These are phyloP conservation scores for Patella ulyssiponensis DNA, from an alignment of 2,888 invertebrate species.

Conservation along the genomic window DNA sequence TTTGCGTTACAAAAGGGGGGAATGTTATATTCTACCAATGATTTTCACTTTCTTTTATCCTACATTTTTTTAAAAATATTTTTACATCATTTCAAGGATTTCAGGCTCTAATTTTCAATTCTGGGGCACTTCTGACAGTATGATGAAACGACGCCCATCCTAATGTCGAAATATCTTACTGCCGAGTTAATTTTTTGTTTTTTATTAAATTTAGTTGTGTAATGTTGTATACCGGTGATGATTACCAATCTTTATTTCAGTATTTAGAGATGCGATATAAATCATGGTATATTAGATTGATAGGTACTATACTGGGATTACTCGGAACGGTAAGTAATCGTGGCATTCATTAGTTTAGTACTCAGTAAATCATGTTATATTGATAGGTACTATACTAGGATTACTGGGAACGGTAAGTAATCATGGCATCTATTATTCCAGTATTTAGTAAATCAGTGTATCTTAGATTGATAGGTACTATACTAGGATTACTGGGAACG, in stretches of 20 bases:
- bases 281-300: conserved; percentile 43
- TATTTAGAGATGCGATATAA: conserved; percentile 57
- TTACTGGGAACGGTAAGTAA: conserved; percentile 54
- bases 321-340: conserved; percentile 50
- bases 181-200: no score
- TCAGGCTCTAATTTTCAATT: no score
- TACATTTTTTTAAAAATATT: no score
- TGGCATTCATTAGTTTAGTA: conserved; percentile 40
- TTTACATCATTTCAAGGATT: no score
- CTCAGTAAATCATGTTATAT: conserved; percentile 48
- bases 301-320: conserved; percentile 57
- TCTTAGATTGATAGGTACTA: conserved; percentile 49
- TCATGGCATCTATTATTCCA: conserved; percentile 17
- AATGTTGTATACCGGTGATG: no score
- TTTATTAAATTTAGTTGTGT: no score
- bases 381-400: conserved; percentile 54
- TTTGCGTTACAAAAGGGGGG: no score
- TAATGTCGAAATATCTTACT: no score
- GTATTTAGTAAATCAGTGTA: conserved; percentile 54
- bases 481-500: conserved; percentile 54
- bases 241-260: conserved; percentile 32
- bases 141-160: no score
- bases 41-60: no score
- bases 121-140: no score
- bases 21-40: no score